A percentile compares a stretch with the other conserved stretches of the same genome.
Evolutionary conservation across 2,797 vertebrate genomes (phyloP).

Genomic region (Dryobates pubescens): DNA sequence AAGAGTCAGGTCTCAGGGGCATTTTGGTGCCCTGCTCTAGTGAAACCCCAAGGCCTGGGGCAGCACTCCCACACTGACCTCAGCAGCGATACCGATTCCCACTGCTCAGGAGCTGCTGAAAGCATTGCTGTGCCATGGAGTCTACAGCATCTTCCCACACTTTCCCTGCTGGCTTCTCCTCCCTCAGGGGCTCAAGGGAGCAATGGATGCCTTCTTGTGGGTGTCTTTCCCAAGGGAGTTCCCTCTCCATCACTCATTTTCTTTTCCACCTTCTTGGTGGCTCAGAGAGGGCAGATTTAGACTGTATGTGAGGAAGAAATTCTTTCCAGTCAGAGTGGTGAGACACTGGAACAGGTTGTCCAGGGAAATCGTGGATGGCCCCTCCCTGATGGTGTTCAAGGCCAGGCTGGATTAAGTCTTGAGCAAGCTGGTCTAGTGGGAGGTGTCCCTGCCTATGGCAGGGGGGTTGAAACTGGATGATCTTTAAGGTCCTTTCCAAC

Average conservation of each 20-base stretch:
- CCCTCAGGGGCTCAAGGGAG: neutral
- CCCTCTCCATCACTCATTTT: neutral
- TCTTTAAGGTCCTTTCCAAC: no score
- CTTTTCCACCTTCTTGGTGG: neutral
- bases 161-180: neutral
- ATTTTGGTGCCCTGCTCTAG: neutral
- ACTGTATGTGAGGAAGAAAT: no score
- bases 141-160: neutral
- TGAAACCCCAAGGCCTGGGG: neutral
- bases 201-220: accelerated
- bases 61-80: neutral
- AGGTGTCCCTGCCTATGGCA: no score
- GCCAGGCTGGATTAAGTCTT: no score
- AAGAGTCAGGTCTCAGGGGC: neutral
- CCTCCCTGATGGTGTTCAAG: no score
- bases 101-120: neutral
- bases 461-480: no score
- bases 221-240: neutral
- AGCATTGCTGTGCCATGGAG: neutral
- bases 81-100: neutral
- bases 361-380: no score
- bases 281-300: no score
- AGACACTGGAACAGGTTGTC: no score
- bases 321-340: no score
- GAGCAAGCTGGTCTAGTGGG: no score